phyloP scores from a whole-genome alignment of 2,888 invertebrate species.

The Drosophila prolongata region DNA sequence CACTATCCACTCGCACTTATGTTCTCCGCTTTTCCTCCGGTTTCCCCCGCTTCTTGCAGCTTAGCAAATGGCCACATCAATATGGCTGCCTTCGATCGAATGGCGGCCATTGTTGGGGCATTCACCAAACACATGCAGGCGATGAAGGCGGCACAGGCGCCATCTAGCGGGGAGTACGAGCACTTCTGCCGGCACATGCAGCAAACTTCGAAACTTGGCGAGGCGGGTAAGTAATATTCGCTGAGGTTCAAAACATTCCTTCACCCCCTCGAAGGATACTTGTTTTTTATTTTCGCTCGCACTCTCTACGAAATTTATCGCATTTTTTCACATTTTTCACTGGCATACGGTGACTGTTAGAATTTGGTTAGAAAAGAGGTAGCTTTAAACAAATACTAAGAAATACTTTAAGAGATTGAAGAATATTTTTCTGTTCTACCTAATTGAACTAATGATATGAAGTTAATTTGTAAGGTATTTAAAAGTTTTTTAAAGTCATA shows the following conservation, averaged over 20 bases:
- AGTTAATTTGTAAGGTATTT: too few species aligned
- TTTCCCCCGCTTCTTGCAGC: constrained; percentile 83
- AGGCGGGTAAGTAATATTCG: constrained; percentile 82
- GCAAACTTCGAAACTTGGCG: constrained; percentile 82
- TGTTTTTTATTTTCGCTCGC: constrained; percentile 16
- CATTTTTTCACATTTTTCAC: constrained; percentile 61
- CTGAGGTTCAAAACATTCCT: constrained; percentile 7
- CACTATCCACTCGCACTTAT: constrained; percentile 8
- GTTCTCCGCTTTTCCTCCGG: neutral
- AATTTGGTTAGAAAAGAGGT: constrained; percentile 17
- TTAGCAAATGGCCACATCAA: constrained; percentile 94
- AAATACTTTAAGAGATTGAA: neutral
- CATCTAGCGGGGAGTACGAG: constrained; percentile 82
- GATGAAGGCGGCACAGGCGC: constrained; percentile 74
- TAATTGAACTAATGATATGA: too few species aligned
- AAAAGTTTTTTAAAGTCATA: too few species aligned
- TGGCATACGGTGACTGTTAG: constrained; percentile 44
- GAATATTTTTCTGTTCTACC: neutral
- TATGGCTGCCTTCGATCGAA: constrained; percentile 86
- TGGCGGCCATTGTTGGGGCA: constrained; percentile 84
- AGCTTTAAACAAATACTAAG: neutral
- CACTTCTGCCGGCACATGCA: constrained; percentile 84
- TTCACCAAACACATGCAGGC: constrained; percentile 84
- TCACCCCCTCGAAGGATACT: constrained; percentile 2
- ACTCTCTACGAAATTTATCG: constrained; percentile 61